Evolutionary conservation across 2,888 invertebrate genomes (phyloP).

Genomic region (Eilema sororculum): DNA sequence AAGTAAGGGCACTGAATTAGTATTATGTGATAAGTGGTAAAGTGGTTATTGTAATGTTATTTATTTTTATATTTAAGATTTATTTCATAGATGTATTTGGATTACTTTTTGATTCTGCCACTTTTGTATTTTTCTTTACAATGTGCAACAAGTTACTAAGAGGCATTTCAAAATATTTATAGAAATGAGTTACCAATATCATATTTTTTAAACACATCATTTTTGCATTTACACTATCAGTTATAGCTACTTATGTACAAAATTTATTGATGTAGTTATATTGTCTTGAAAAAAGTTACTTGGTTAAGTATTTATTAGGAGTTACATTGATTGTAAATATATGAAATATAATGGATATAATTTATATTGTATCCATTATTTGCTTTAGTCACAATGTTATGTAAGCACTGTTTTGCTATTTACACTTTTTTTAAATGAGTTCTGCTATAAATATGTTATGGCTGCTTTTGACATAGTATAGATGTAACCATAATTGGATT

Average conservation of each 20-base stretch:
- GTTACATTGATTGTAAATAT: constrained; percentile 43
- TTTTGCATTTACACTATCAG: constrained; percentile 52
- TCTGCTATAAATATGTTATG: not conserved
- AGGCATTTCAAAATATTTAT: constrained; percentile 51
- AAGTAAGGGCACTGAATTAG: constrained; percentile 45
- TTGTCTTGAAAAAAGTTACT: constrained; percentile 32
- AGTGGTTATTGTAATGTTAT: constrained; percentile 80
- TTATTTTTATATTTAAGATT: constrained; percentile 78
- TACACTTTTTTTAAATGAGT: not conserved
- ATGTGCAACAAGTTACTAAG: constrained; percentile 44
- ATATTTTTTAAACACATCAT: constrained; percentile 50
- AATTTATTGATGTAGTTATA: constrained; percentile 9
- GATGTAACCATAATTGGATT: no score
- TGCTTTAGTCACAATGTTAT: constrained; percentile 35
- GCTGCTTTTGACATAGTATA: not conserved
- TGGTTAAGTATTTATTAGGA: constrained; percentile 46
- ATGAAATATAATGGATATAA: constrained; percentile 50
- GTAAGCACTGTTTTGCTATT: not conserved
- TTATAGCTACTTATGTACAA: constrained; percentile 8
- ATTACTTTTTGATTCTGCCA: constrained; percentile 43
- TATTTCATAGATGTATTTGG: constrained; percentile 55
- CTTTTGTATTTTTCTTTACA: constrained; percentile 44
- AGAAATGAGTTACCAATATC: constrained; percentile 60
- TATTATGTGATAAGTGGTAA: constrained; percentile 71
- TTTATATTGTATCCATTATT: constrained; percentile 19